These are phyloP conservation scores for Zygogramma bicolorata DNA, from an alignment of 2,888 invertebrate species.

Conservation along the genomic window DNA sequence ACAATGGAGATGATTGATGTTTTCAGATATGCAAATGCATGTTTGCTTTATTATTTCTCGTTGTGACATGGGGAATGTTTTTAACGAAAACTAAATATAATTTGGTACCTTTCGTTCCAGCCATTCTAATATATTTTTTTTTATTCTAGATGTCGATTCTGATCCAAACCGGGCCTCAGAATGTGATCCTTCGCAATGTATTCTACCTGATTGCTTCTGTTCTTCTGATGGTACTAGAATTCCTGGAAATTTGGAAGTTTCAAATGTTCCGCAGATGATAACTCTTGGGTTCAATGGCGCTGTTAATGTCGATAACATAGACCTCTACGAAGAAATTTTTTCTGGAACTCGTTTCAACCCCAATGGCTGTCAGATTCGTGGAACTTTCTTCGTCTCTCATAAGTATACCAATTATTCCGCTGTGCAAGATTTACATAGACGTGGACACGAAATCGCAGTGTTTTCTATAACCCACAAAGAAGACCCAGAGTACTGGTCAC, in stretches of 20 bases:
- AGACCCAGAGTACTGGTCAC: conserved; percentile 90
- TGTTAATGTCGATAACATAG: conserved; percentile 92
- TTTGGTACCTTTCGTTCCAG: too few relatives aligned
- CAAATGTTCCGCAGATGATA: conserved; percentile 93
- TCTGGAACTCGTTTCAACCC: conserved; percentile 87
- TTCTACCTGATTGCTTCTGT: conserved; percentile 92
- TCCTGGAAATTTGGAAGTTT: conserved; percentile 85
- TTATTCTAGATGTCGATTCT: conserved; percentile 81
- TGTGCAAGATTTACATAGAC: conserved; percentile 88
- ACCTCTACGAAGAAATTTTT: conserved; percentile 91
- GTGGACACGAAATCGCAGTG: conserved; percentile 91
- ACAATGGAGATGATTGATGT: too few relatives aligned
- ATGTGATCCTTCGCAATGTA: conserved; percentile 90
- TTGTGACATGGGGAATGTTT: not conserved
- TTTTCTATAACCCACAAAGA: conserved; percentile 90
- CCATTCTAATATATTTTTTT: conserved; percentile 1
- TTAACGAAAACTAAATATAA: too few relatives aligned
- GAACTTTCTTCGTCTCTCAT: conserved; percentile 92
- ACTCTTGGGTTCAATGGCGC: conserved; percentile 94
- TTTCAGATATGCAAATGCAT: too few relatives aligned
- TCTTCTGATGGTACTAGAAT: conserved; percentile 92
- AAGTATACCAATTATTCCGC: conserved; percentile 93
- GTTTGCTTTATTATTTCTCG: too few relatives aligned
- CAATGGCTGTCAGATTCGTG: conserved; percentile 89
- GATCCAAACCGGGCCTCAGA: conserved; percentile 94